These are phyloP conservation scores for Flexamia atlantica DNA, from an alignment of 2,888 invertebrate genomes.

Conservation along the genomic window DNA sequence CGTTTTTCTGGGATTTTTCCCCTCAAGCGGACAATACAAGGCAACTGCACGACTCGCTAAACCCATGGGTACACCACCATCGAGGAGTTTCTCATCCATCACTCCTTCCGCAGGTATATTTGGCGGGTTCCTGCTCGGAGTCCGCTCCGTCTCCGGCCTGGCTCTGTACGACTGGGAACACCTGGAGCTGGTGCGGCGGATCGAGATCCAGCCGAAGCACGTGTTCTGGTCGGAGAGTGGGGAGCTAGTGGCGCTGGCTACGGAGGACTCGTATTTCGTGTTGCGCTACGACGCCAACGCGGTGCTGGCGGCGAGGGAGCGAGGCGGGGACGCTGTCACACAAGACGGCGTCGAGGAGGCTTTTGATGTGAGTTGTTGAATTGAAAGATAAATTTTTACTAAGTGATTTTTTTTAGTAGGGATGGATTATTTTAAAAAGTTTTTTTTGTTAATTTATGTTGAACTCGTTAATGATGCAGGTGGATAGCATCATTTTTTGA, in stretches of 20 bases:
- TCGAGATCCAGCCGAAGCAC: slow-evolving; percentile 96
- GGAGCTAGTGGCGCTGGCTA: slow-evolving; percentile 94
- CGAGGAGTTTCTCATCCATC: no score
- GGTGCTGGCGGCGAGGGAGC: slow-evolving; percentile 84
- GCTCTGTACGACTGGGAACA: slow-evolving; percentile 99
- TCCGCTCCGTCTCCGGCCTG: slow-evolving; percentile 93
- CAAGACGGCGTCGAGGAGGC: slow-evolving; percentile 98
- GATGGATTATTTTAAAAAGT: background rate
- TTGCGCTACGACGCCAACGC: slow-evolving; percentile 91
- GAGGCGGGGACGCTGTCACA: slow-evolving; percentile 73
- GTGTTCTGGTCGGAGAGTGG: slow-evolving; percentile 99
- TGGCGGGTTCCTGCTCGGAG: slow-evolving; percentile 94
- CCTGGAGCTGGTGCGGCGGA: slow-evolving; percentile 92
- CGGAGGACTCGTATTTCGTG: slow-evolving; percentile 97
- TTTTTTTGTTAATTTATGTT: background rate
- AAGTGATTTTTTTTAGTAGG: slow-evolving; percentile 17
- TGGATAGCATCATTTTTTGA: no score
- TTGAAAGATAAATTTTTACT: background rate
- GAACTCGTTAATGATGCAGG: no score
- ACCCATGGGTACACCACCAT: no score
- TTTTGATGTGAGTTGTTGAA: slow-evolving; percentile 85
- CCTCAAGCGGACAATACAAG: no score
- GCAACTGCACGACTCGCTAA: no score
- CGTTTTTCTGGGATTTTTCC: no score
- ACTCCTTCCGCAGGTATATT: slow-evolving; percentile 85